phyloP scores from a whole-genome alignment of 2,797 vertebrate species.

The Molossus molossus region DNA sequence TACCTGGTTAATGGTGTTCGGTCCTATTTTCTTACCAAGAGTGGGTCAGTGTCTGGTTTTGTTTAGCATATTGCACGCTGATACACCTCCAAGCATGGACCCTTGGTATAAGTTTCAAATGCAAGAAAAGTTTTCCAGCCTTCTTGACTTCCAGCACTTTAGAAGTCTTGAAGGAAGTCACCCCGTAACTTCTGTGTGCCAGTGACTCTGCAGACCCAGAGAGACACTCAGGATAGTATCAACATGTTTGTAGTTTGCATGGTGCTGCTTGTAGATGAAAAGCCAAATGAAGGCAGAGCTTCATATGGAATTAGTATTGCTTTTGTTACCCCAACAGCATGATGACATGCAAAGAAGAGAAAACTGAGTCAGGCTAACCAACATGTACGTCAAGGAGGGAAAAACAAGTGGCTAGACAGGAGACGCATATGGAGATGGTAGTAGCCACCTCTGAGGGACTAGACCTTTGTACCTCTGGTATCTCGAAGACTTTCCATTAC shows the following conservation, averaged over 20 bases:
- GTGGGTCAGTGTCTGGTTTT: conserved; percentile 37
- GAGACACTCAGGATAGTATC: not conserved
- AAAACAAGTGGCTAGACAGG: not conserved
- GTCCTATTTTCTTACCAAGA: conserved; percentile 21
- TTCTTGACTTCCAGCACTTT: not conserved
- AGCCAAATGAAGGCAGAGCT: not conserved
- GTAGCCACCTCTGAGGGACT: not conserved
- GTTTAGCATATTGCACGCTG: not conserved
- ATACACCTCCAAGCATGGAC: not conserved
- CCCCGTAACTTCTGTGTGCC: not conserved
- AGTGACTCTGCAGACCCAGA: not conserved
- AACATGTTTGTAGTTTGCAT: not conserved
- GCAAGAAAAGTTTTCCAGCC: not conserved
- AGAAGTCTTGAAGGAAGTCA: not conserved
- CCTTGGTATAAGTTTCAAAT: not conserved
- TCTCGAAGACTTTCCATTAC: not conserved
- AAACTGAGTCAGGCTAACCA: not conserved
- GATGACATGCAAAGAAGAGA: not conserved
- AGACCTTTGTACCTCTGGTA: not conserved
- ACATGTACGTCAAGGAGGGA: not conserved
- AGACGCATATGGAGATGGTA: not conserved
- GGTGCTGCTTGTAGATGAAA: not conserved
- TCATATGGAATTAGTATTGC: not conserved
- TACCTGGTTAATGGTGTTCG: not conserved
- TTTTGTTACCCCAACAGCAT: not conserved